Base-by-base conservation (phyloP, 2,797 vertebrate species). In the Lagocephalus sceleratus region DNA sequence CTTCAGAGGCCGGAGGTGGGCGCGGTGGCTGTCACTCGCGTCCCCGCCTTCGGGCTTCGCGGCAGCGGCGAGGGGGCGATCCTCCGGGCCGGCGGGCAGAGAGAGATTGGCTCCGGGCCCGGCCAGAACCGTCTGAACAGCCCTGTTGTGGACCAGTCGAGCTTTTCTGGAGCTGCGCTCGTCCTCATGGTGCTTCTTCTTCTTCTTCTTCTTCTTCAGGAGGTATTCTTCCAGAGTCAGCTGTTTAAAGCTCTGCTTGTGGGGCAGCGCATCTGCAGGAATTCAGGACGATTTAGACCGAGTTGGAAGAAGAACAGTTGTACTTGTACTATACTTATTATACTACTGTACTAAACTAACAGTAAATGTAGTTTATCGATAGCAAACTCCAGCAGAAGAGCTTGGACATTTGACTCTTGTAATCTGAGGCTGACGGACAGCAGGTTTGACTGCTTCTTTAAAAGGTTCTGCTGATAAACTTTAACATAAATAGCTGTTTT, bases 131-230 rank as follows among this genome's bases (percentile, higher is more conserved):
- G 95, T 98, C 86, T 99, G 96, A 45, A 97, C 93, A 46, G 95
- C 94, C 59, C 95, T 98, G 87, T 93, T 93, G 83, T 94, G 94
- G 86, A 90, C 76, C 81, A 91, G 92, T 5, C 76, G 60, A 73
- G 94, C 84, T 47, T 92, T 93, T 72, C 92, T 94, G 19, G 89
- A 85, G 16, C 90, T 74, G 45, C 91, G 90, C 71, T 95, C 84
- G 0, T 95, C 96, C 76, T 97, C 94, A 10, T 91, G 89, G 47
- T 95, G 93, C 89, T 93, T 92, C 91, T 92, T 94, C 91, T 96
- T 98, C 89, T 95, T 99, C 85, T 95, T 98, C 64, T 93, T 95
- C 86, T 94, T 95, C 86, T 95, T 96, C 75, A 93, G 76, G 66
- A 95, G 90, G 66, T 94, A 94, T 19, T 89, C 87, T 69, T 97